A percentile compares a stretch with the other conserved stretches of the same genome.
Evolutionary conservation across 2,797 vertebrate species (phyloP).

Genomic region (Danio jaintianensis): DNA sequence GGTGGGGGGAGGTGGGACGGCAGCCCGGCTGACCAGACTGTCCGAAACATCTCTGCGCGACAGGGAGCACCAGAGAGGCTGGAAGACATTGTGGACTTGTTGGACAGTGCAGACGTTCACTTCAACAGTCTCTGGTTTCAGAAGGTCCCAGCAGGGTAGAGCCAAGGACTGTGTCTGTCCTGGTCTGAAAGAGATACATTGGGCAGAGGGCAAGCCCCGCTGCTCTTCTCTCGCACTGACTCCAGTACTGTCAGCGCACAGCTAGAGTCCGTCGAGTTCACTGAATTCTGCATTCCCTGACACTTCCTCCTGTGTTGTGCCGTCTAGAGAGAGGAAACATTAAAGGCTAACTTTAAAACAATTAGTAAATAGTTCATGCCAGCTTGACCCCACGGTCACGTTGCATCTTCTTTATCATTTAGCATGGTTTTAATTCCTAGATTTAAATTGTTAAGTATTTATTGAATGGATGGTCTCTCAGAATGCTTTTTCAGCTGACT

Average conservation of each 20-base stretch:
- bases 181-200: slow-evolving; percentile 85
- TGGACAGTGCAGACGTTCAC: slow-evolving; percentile 91
- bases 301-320: slow-evolving; percentile 16
- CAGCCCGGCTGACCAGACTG: slow-evolving; percentile 74
- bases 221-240: slow-evolving; percentile 71
- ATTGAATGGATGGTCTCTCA: slow-evolving; percentile 21
- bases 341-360: background rate
- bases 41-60: slow-evolving; percentile 81
- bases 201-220: slow-evolving; percentile 82
- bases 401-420: background rate
- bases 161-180: slow-evolving; percentile 77
- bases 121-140: slow-evolving; percentile 99
- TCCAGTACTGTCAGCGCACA: slow-evolving; percentile 72
- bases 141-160: slow-evolving; percentile 93
- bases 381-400: background rate
- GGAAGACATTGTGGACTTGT: slow-evolving; percentile 80
- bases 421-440: too few relatives aligned
- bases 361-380: background rate
- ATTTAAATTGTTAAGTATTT: slow-evolving; percentile 17
- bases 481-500: slow-evolving; percentile 39
- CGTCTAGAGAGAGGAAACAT: background rate
- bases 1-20: slow-evolving; percentile 61
- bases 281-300: slow-evolving; percentile 68
- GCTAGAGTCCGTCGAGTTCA: slow-evolving; percentile 77
- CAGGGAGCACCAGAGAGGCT: slow-evolving; percentile 73